A percentile compares a stretch with the other conserved stretches of the same genome.
Evolutionary conservation across 2,797 vertebrate species (phyloP).

Genomic region (Tarsius wallacei): DNA sequence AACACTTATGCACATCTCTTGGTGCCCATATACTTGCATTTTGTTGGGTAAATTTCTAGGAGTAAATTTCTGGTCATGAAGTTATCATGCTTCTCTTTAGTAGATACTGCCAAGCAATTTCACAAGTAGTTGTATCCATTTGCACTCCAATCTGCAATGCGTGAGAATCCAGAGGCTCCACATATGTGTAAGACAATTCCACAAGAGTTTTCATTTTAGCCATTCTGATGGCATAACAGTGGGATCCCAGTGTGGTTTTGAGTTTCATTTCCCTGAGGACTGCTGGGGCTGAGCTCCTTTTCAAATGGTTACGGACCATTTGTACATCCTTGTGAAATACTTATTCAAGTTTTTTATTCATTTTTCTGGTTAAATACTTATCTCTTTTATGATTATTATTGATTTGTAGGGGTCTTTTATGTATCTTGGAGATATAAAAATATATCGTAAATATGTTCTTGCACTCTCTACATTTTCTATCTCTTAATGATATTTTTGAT

Average conservation of each 20-base stretch:
- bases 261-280: neutral
- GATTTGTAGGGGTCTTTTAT: neutral
- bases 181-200: too few species aligned
- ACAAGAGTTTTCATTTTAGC: neutral
- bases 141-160: neutral
- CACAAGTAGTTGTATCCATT: neutral
- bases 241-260: neutral
- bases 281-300: neutral
- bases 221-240: neutral
- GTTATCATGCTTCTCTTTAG: neutral
- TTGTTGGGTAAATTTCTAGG: neutral
- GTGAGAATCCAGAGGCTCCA: neutral
- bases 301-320: neutral
- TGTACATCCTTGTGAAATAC: neutral
- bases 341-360: neutral
- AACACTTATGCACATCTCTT: neutral
- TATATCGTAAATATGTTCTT: neutral
- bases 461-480: neutral
- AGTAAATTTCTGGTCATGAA: neutral
- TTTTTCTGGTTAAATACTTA: neutral
- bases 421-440: constrained; percentile 30
- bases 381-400: neutral
- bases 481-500: constrained; percentile 47
- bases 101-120: neutral
- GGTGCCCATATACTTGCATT: neutral